Base-by-base conservation (phyloP, 2,113 vertebrate genomes). In the Aspiorhynchus laticeps region DNA sequence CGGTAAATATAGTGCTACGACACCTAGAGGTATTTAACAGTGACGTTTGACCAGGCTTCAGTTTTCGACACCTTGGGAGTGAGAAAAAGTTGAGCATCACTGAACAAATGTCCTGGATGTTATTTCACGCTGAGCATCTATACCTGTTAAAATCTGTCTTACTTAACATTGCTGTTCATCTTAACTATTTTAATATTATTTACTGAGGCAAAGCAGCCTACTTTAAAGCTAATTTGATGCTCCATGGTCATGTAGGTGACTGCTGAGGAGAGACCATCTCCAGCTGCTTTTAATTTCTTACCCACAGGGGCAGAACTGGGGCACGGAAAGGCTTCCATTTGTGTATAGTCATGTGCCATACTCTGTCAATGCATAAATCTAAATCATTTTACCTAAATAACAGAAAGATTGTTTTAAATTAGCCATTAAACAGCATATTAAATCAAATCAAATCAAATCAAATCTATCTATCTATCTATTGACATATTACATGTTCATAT, bases 151-250 rank as follows among this genome's bases (percentile, higher is more conserved):
- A 48, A 33, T 17, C 28, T 48, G 31, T 28, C 76, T 51, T 78
- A 53, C 46, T 31, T 31, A 53, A 78, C 46, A 51, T 28, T 33
- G 26, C 48, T 78, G 75, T 31, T 77, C 9, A 33, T 63, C 56
- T 26, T 53, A 31, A 51, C 59, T 65, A 24, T 77, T 48, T 80
- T 41, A 46, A 86, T 80, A 61, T 82, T 28, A 46, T 67, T 67
- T 65, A 82, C 41, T 38, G 56, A 78, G 56, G 56, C 41, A 65
- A 65, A 85, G 41, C 48, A 31, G 46, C 53, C 61, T 53, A 65
- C 75, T 86, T 67, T 31, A 80, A 69, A 87, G 86, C 85, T 89
- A 89, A 91, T 91, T 86, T 87, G 87, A 79, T 38, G 71, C 88
- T 87, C 90, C 61, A 77, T 85, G 43, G 84, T 86, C 33, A 71